Base-by-base conservation (phyloP, 2,113 vertebrate genomes). In the Hippocampus abdominalis region DNA sequence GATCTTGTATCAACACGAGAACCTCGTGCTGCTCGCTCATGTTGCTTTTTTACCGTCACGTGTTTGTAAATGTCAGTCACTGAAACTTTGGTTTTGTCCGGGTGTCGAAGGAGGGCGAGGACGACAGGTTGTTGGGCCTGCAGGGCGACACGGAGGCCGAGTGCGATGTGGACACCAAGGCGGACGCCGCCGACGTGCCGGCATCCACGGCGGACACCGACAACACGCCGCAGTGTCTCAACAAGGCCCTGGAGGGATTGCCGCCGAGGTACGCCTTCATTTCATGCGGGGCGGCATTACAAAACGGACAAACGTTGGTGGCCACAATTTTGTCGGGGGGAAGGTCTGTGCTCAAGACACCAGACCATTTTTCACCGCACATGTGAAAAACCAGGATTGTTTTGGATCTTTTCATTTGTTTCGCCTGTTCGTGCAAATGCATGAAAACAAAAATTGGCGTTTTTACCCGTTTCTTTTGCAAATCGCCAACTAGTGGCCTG, bases 201-300 rank as follows among this genome's bases (percentile, higher is more conserved):
- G 88, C 72, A 1, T 77, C 90, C 51, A 85, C 93, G 61, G 86
- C 83, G 66, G 96, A 98, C 81, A 85, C 81, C 40, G 96, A 98
- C 89, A 96, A 93, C 92, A 99, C 97, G 86, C 97, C 97, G 61
- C 88, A 96, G 88, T 95, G 94, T 85, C 94, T 99, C 76, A 96
- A 94, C 91, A 97, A 88, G 81, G 96, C 94, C 67, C 90, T 98
- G 64, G 94, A 96, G 80, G 97, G 97, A 48, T 92, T 99, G 64
- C 96, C 96, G 44, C 95, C 95, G 79, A 97, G 96, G 97, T 98
- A 94, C 44, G 8, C 32, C n/a, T 32, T 10, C 21, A 10, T 13
- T 3, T n/a, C 15, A 2, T 53, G 21, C 51, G 21, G 20, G 21
- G 49, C 9, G 11, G 9, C 25, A 0, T 16, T 5, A 11, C 23